These are phyloP conservation scores for Brachyptera putata DNA, from an alignment of 2,888 invertebrate species.

Conservation along the genomic window DNA sequence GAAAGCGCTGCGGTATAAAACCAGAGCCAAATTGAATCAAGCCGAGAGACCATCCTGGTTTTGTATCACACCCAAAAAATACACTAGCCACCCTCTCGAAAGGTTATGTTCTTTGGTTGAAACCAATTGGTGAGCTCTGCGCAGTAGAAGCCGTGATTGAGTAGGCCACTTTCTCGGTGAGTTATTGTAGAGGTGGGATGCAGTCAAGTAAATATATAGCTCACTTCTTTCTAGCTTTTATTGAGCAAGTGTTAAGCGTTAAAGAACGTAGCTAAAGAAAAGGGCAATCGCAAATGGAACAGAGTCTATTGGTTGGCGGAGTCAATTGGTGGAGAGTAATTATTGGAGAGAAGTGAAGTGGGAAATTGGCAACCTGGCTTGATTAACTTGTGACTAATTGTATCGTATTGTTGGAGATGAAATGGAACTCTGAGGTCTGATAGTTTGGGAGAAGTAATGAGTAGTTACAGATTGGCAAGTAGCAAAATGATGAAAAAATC, in stretches of 20 bases:
- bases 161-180: constrained; percentile 14
- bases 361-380: constrained; percentile 9
- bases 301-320: neutral
- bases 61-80: constrained; percentile 15
- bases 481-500: too few relatives aligned
- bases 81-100: neutral
- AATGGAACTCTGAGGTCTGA: too few relatives aligned
- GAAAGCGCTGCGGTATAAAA: neutral
- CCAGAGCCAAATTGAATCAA: constrained; percentile 19
- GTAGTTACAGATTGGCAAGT: too few relatives aligned
- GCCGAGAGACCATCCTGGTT: neutral
- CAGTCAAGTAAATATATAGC: constrained; percentile 21
- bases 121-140: constrained; percentile 20
- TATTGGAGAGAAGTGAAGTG: neutral
- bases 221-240: neutral
- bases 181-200: constrained; percentile 20
- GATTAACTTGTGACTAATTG: neutral
- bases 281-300: constrained; percentile 12
- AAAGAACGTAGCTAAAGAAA: neutral
- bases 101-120: constrained; percentile 14
- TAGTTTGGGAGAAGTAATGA: too few relatives aligned
- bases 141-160: constrained; percentile 20
- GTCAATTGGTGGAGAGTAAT: constrained; percentile 19
- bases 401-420: too few relatives aligned
- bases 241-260: too few relatives aligned